Percentiles rank a stretch among this genome's conserved stretches.
These are phyloP conservation scores for Tanypteryx hageni DNA, from an alignment of 2,888 invertebrate species.

Conservation along the genomic window DNA sequence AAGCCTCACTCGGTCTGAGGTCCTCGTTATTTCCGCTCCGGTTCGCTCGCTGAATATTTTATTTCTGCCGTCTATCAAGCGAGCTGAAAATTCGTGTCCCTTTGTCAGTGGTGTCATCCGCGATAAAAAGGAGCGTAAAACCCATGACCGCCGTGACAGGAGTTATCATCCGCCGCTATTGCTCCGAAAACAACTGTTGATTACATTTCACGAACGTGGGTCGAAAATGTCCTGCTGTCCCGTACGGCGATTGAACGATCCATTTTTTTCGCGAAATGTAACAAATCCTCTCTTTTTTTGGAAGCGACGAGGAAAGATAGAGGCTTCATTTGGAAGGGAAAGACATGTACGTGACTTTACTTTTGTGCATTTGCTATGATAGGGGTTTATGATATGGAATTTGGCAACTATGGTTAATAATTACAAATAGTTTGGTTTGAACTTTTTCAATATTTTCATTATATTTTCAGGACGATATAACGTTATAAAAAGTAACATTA, in stretches of 20 bases:
- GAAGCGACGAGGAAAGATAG: too few relatives aligned
- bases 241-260: neutral
- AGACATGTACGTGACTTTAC: too few relatives aligned
- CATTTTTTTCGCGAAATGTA: neutral
- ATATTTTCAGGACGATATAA: too few relatives aligned
- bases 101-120: neutral
- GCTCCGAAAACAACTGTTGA: neutral
- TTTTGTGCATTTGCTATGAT: too few relatives aligned
- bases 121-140: neutral
- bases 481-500: too few relatives aligned
- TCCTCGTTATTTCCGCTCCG: neutral
- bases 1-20: neutral
- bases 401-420: too few relatives aligned
- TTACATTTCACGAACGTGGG: neutral
- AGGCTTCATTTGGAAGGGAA: too few relatives aligned
- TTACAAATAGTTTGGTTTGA: too few relatives aligned
- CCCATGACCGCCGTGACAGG: neutral
- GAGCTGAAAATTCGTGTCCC: neutral
- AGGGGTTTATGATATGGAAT: too few relatives aligned
- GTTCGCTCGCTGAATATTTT: neutral
- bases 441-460: too few relatives aligned
- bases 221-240: neutral
- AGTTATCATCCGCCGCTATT: neutral
- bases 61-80: neutral
- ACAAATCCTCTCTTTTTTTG: too few relatives aligned